Percentiles rank a stretch among this genome's conserved stretches.
Conservation (phyloP, 30 jellyfish, hydroid and myxozoan genomes). For the Hydra vulgaris region DNA sequence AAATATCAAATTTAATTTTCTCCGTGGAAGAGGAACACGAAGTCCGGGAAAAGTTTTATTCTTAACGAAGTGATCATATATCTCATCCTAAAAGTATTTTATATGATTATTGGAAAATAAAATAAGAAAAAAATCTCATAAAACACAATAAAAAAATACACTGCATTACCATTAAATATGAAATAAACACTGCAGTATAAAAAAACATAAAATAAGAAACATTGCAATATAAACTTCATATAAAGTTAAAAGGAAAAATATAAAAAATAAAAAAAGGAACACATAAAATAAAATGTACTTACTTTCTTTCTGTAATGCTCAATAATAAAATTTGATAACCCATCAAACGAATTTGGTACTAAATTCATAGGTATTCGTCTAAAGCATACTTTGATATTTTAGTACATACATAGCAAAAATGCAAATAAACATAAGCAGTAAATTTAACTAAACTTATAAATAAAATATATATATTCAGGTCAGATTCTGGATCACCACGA, state of each 20-base stretch:
- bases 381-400: background rate
- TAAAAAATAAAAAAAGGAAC: no score
- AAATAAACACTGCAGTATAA: no score
- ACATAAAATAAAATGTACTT: background rate
- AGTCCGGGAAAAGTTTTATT: conserved; percentile 2
- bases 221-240: no score
- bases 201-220: no score
- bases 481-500: no score
- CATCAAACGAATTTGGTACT: conserved; percentile 47
- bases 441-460: no score
- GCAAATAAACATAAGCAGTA: no score
- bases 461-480: no score
- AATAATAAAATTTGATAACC: conserved; percentile 49
- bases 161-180: background rate
- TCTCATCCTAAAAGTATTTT: conserved; percentile 18
- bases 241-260: no score
- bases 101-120: no score
- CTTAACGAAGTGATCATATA: background rate
- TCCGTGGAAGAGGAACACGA: background rate
- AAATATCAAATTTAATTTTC: conserved; percentile 1
- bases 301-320: conserved; percentile 47
- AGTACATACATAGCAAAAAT: background rate
- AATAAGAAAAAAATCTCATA: background rate
- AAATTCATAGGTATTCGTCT: conserved; percentile 64
- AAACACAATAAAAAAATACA: background rate